Percentiles rank a stretch among this genome's conserved stretches.
Evolutionary conservation across 1,140 invertebrate species (phyloP).

Genomic region (Ridgeia piscesae): DNA sequence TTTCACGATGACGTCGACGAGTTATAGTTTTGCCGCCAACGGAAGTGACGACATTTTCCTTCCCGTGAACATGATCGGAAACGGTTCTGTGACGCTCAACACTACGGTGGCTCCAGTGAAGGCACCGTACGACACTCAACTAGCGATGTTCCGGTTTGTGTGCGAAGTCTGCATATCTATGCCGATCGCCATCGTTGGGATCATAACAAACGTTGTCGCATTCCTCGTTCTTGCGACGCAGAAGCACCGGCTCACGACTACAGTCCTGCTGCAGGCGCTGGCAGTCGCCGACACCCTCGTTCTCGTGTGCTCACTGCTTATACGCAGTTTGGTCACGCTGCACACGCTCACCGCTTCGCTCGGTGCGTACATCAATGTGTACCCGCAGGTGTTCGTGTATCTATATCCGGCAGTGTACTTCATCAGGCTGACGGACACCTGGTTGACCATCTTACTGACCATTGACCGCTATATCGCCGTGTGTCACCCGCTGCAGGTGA

Average conservation of each 20-base stretch:
- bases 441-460: slow-evolving; percentile 25
- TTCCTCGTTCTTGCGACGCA: slow-evolving; percentile 25
- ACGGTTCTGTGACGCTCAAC: no score
- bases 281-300: slow-evolving; percentile 26
- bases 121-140: no score
- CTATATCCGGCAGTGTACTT: slow-evolving; percentile 26
- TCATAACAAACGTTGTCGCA: slow-evolving; percentile 25
- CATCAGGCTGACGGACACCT: slow-evolving; percentile 25
- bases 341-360: no score
- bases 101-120: no score
- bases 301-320: background rate
- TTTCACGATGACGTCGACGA: no score
- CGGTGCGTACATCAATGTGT: no score
- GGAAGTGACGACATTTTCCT: no score
- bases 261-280: slow-evolving; percentile 22
- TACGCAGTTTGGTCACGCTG: no score
- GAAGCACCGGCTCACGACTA: slow-evolving; percentile 28
- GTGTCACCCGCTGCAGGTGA: slow-evolving; percentile 30
- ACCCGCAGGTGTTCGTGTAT: slow-evolving; percentile 15
- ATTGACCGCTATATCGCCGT: no score
- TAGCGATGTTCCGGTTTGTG: background rate
- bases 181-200: slow-evolving; percentile 23
- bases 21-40: no score
- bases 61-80: no score
- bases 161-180: slow-evolving; percentile 26